A percentile compares a stretch with the other conserved stretches of the same genome.
Evolutionary conservation across 2,113 vertebrate genomes (phyloP).

Genomic region (Tragelaphus strepsiceros): DNA sequence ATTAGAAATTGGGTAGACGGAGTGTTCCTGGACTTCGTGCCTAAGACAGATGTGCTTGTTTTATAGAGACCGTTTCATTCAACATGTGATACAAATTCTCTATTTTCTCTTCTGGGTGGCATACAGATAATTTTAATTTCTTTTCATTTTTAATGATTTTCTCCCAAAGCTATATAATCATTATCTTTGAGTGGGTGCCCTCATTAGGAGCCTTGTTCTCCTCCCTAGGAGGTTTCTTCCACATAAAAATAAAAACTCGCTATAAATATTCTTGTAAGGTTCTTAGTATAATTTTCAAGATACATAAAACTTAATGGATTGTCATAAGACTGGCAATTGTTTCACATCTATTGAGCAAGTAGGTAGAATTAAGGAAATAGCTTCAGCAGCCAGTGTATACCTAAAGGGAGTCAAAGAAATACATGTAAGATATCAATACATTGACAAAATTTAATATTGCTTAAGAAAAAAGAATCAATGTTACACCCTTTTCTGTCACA

Average conservation of each 20-base stretch:
- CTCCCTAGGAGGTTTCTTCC: neutral
- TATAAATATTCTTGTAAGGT: neutral
- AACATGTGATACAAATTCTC: neutral
- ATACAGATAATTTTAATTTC: neutral
- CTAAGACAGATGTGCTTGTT: neutral
- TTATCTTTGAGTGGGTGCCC: neutral
- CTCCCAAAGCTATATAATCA: neutral
- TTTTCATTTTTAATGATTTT: neutral
- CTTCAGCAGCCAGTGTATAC: neutral
- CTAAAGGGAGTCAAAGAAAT: neutral
- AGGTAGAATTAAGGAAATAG: neutral
- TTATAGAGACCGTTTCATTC: neutral
- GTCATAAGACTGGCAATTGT: neutral
- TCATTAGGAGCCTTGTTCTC: neutral
- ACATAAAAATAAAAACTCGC: neutral
- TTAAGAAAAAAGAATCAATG: neutral
- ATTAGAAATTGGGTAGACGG: neutral
- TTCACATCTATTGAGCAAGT: neutral
- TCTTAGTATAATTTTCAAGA: neutral
- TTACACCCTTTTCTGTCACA: neutral
- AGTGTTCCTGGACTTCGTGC: neutral
- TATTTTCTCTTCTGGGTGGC: neutral
- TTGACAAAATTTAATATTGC: neutral
- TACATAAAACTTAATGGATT: neutral
- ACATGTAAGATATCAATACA: neutral